Conservation (phyloP, 2,797 vertebrate species). For the Pangasius macronema region DNA sequence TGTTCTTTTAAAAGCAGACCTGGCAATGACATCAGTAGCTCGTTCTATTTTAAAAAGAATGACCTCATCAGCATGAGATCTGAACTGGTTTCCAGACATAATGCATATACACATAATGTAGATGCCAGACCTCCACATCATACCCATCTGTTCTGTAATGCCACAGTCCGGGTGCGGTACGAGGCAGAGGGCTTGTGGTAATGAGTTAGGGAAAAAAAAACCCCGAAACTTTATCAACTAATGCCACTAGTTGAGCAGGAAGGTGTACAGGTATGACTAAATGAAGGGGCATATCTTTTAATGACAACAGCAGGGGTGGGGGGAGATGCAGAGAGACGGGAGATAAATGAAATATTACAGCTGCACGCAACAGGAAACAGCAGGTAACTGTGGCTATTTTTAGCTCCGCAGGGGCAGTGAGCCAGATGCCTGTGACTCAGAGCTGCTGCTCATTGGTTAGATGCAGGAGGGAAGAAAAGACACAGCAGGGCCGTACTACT, state of each 20-base stretch:
- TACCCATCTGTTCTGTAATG: neutral
- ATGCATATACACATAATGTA: neutral
- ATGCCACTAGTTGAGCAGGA: conserved; percentile 12
- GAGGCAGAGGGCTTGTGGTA: neutral
- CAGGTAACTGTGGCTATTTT: conserved; percentile 78
- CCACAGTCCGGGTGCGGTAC: neutral
- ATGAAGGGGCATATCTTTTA: conserved; percentile 71
- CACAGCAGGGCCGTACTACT: conserved; percentile 52
- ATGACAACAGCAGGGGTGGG: conserved; percentile 56
- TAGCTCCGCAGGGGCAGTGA: conserved; percentile 72
- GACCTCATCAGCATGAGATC: conserved; percentile 20
- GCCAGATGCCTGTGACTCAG: conserved; percentile 66
- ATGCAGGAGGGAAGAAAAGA: conserved; percentile 65
- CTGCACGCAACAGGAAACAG: conserved; percentile 62
- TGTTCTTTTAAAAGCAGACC: conserved; percentile 1
- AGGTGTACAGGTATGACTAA: conserved; percentile 36
- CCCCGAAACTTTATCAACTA: neutral
- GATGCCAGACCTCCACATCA: conserved; percentile 7
- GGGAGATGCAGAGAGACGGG: conserved; percentile 64
- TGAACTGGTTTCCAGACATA: conserved; percentile 13
- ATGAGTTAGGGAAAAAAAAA: neutral
- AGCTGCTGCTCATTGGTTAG: conserved; percentile 67
- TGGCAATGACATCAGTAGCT: conserved; percentile 26
- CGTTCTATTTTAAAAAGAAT: conserved; percentile 26
- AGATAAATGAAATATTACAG: conserved; percentile 77